Conservation (phyloP, 2,797 vertebrate genomes). For the Pantherophis vulpinus region DNA sequence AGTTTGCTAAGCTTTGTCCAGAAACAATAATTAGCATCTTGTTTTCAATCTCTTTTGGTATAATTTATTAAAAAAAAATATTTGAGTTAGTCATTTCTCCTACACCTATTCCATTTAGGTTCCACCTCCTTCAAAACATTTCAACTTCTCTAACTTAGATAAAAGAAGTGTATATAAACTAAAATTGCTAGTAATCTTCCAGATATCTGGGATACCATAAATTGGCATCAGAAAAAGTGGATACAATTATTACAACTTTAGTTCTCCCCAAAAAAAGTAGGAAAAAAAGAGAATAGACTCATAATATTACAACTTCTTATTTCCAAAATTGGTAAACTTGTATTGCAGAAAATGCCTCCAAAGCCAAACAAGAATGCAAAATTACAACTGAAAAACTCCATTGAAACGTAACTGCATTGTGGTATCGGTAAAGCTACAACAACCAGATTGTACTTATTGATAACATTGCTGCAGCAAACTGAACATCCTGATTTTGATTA, state of each 20-base stretch:
- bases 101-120: not conserved
- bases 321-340: not conserved
- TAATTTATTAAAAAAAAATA: not conserved
- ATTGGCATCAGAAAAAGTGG: not conserved
- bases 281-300: not conserved
- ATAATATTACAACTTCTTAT: not conserved
- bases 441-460: not conserved
- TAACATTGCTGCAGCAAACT: not conserved
- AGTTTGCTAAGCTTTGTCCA: not conserved
- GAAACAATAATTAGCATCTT: not conserved
- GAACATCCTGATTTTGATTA: not conserved
- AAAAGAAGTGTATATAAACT: not conserved
- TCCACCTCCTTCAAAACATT: not conserved
- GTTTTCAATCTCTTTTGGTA: not conserved
- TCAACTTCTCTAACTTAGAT: not conserved
- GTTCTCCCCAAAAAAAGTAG: not conserved
- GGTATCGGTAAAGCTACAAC: not conserved
- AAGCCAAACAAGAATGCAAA: not conserved
- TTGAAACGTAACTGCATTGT: not conserved
- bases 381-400: not conserved
- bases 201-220: not conserved
- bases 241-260: not conserved
- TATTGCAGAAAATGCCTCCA: not conserved
- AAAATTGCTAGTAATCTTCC: not conserved
- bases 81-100: not conserved